These are phyloP conservation scores for Denticeps clupeoides DNA, from an alignment of 2,797 vertebrate species.

Conservation along the genomic window DNA sequence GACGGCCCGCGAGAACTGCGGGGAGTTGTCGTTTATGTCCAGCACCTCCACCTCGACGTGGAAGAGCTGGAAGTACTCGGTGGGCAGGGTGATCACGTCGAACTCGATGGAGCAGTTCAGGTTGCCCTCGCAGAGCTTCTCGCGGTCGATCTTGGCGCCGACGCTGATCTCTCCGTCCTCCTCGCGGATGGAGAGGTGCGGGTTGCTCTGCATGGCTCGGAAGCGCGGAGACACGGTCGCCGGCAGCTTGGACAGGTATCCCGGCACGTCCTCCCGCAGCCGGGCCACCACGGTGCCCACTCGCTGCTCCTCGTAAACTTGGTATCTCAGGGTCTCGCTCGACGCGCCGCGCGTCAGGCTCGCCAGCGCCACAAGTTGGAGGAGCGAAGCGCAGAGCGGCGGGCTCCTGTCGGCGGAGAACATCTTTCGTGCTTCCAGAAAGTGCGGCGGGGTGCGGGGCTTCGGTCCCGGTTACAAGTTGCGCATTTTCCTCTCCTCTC, in stretches of 20 bases:
- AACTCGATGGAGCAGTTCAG: slow-evolving; percentile 92
- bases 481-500: slow-evolving; percentile 3
- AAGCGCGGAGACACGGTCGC: slow-evolving; percentile 75
- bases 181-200: slow-evolving; percentile 76
- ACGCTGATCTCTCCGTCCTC: slow-evolving; percentile 89
- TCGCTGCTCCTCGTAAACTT: slow-evolving; percentile 92
- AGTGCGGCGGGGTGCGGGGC: slow-evolving; percentile 21
- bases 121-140: slow-evolving; percentile 89
- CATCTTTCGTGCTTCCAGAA: slow-evolving; percentile 40
- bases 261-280: slow-evolving; percentile 79
- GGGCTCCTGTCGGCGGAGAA: slow-evolving; percentile 32
- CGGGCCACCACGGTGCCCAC: slow-evolving; percentile 82
- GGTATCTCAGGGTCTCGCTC: slow-evolving; percentile 82
- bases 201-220: slow-evolving; percentile 82
- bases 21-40: slow-evolving; percentile 95
- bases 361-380: slow-evolving; percentile 36
- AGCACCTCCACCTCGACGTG: slow-evolving; percentile 90
- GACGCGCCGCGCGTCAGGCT: slow-evolving; percentile 36
- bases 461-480: neutral
- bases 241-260: slow-evolving; percentile 71
- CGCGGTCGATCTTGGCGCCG: slow-evolving; percentile 83
- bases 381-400: slow-evolving; percentile 30
- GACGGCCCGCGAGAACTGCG: slow-evolving; percentile 80
- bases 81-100: slow-evolving; percentile 90
- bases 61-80: slow-evolving; percentile 87